Evolutionary conservation across 2,113 vertebrate species (phyloP).

Genomic region (Abramis brama): DNA sequence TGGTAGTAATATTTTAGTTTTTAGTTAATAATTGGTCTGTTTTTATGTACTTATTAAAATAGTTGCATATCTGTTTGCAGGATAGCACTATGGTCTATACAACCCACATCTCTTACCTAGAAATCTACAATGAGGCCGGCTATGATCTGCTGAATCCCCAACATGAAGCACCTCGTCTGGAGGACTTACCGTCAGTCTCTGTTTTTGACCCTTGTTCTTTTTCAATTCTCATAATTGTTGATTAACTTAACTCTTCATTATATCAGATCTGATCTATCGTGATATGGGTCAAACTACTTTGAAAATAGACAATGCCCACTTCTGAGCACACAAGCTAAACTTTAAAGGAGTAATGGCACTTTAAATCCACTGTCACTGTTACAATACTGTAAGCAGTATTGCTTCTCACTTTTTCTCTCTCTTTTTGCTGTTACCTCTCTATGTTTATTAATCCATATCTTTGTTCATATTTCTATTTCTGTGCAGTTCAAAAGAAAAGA

Average conservation of each 20-base stretch:
- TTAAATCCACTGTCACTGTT: neutral
- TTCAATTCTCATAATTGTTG: neutral
- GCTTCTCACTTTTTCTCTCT: neutral
- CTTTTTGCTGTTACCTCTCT: neutral
- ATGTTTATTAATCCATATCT: neutral
- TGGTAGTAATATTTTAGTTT: too few species aligned
- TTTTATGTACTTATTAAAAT: neutral
- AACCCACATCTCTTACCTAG: constrained; percentile 92
- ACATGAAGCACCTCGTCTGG: constrained; percentile 86
- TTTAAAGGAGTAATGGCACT: neutral
- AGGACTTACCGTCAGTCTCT: constrained; percentile 93
- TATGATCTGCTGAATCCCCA: constrained; percentile 91
- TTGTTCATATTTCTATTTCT: neutral
- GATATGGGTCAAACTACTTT: too few species aligned
- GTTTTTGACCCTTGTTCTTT: constrained; percentile 53
- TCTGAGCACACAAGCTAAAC: neutral
- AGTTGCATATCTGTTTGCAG: constrained; percentile 68
- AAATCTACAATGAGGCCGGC: constrained; percentile 97
- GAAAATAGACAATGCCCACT: neutral
- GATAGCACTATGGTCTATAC: constrained; percentile 87
- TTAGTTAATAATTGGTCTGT: constrained; percentile 8
- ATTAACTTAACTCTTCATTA: too few species aligned
- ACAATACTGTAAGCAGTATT: neutral
- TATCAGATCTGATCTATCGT: too few species aligned
- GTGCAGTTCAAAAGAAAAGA: neutral